Conservation (phyloP, 2,797 vertebrate genomes). For the Columba guinea region DNA sequence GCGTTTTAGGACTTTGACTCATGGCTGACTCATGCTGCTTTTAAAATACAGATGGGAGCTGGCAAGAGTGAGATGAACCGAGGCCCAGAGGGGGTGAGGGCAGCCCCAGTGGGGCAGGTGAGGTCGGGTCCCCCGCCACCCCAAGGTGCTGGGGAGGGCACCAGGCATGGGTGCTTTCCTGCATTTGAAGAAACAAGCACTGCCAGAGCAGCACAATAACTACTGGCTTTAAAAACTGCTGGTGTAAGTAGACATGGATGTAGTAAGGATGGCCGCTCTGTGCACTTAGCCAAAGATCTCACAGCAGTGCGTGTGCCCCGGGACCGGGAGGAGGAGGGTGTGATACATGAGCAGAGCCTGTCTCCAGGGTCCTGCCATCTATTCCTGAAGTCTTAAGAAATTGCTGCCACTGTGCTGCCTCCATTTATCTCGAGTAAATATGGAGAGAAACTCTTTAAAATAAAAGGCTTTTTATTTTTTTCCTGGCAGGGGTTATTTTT, state of each 20-base stretch:
- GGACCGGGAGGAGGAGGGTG: constrained; percentile 37
- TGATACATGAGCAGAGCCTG: constrained; percentile 21
- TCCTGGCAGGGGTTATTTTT: constrained; percentile 25
- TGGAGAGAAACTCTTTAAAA: background rate
- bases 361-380: constrained; percentile 39
- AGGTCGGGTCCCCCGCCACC: background rate
- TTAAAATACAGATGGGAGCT: constrained; percentile 1
- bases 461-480: background rate
- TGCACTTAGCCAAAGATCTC: constrained; percentile 67
- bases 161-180: background rate
- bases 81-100: background rate
- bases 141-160: background rate
- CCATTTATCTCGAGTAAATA: constrained; percentile 51
- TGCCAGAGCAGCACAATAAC: constrained; percentile 6
- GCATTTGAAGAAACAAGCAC: background rate
- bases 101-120: background rate
- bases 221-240: accelerated
- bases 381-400: constrained; percentile 62
- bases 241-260: background rate
- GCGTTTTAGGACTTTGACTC: constrained; percentile 31
- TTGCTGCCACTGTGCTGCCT: constrained; percentile 24
- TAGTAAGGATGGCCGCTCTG: constrained; percentile 30
- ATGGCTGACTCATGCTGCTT: constrained; percentile 26
- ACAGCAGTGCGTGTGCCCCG: constrained; percentile 3
- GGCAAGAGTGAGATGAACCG: background rate